Conservation (phyloP, 2,797 vertebrate genomes). For the Thripadectes ignobilis region DNA sequence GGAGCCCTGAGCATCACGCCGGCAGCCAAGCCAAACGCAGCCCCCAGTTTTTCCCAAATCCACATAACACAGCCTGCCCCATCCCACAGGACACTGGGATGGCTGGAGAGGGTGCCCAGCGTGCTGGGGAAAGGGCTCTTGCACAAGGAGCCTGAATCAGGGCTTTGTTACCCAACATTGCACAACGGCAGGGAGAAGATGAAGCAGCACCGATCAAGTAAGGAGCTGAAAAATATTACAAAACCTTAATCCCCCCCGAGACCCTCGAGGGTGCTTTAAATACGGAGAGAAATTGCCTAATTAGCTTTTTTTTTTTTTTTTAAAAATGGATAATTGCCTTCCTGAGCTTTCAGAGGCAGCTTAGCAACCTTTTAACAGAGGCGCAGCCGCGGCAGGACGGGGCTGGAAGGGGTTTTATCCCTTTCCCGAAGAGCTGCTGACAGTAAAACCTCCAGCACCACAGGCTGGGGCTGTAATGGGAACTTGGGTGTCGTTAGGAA, state of each 20-base stretch:
- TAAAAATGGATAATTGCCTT: conserved; percentile 64
- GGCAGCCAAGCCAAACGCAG: accelerated
- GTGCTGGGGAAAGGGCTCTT: background rate
- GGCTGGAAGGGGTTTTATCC: conserved; percentile 70
- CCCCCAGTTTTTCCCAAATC: background rate
- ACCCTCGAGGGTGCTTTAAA: conserved; percentile 60
- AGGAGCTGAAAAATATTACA: conserved; percentile 68
- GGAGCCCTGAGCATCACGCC: background rate
- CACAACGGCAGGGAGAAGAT: conserved; percentile 7
- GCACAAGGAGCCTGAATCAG: conserved; percentile 14
- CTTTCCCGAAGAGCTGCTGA: conserved; percentile 71
- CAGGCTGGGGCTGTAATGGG: conserved; percentile 63
- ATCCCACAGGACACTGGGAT: accelerated
- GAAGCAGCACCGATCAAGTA: conserved; percentile 22
- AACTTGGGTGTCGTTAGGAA: conserved; percentile 70
- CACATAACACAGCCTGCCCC: accelerated
- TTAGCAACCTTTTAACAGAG: conserved; percentile 70
- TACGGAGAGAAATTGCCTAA: conserved; percentile 65
- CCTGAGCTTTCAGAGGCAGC: conserved; percentile 66
- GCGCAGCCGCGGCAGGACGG: background rate
- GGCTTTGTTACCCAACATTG: conserved; percentile 39
- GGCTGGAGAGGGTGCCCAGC: background rate
- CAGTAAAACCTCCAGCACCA: conserved; percentile 67
- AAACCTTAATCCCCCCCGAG: conserved; percentile 57
- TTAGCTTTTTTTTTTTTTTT: conserved; percentile 56